These are phyloP conservation scores for Argyra leucocephala DNA, from an alignment of 2,888 invertebrate species.

Conservation along the genomic window DNA sequence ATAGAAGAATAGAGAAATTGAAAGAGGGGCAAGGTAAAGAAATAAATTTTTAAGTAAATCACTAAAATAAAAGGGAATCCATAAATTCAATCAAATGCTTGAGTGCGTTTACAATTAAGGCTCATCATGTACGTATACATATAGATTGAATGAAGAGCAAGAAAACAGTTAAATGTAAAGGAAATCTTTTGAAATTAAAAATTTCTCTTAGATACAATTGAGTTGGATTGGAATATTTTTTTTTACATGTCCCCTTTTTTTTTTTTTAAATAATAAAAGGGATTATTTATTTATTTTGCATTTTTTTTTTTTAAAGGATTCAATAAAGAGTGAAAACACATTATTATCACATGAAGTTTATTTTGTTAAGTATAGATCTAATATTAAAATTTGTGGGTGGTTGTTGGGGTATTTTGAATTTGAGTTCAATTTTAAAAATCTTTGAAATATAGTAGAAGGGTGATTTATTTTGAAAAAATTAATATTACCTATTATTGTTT, in stretches of 20 bases:
- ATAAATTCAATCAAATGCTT: slow-evolving; percentile 1
- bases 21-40: neutral
- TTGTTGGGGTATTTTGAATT: too few relatives aligned
- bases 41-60: neutral
- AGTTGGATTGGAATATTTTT: neutral
- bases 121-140: too few relatives aligned
- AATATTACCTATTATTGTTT: too few relatives aligned
- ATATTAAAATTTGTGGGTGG: too few relatives aligned
- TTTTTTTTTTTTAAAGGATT: neutral
- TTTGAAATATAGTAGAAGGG: too few relatives aligned
- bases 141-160: neutral
- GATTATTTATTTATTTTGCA: neutral
- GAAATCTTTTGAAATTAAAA: neutral
- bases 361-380: too few relatives aligned
- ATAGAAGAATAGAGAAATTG: neutral
- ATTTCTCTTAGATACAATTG: neutral
- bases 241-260: neutral
- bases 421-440: too few relatives aligned
- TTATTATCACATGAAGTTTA: neutral
- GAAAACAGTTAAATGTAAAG: too few relatives aligned
- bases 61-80: neutral
- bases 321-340: neutral
- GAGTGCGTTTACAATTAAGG: neutral
- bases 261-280: neutral
- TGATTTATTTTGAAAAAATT: too few relatives aligned